A percentile compares a stretch with the other conserved stretches of the same genome.
phyloP scores from a whole-genome alignment of 2,888 invertebrate genomes.

The Rhamnusium bicolor region DNA sequence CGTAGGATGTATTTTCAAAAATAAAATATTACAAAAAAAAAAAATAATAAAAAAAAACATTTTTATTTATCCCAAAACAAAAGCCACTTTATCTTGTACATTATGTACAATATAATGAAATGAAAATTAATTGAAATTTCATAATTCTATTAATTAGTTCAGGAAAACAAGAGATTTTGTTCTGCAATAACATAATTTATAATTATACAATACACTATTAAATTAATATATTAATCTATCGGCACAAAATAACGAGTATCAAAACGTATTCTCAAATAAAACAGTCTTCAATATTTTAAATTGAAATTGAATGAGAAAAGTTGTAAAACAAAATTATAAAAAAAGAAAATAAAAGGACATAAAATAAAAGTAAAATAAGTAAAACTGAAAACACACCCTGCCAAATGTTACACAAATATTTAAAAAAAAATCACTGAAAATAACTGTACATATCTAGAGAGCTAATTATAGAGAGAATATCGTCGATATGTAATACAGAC shows the following conservation, averaged over 20 bases:
- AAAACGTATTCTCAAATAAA: neutral
- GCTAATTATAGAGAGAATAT: slow-evolving; percentile 64
- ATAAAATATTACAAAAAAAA: slow-evolving; percentile 30
- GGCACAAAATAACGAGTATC: neutral
- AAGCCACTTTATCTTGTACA: neutral
- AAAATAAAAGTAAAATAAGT: neutral
- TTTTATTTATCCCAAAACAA: neutral
- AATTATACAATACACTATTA: slow-evolving; percentile 2
- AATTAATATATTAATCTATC: neutral
- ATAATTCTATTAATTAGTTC: neutral
- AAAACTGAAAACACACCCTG: slow-evolving; percentile 59
- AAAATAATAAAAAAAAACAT: slow-evolving; percentile 13
- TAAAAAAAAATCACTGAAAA: slow-evolving; percentile 52
- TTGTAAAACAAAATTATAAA: slow-evolving; percentile 30
- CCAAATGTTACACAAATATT: slow-evolving; percentile 50
- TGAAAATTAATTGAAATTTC: neutral
- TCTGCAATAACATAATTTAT: neutral
- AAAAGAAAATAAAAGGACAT: slow-evolving; percentile 26
- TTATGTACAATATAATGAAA: neutral
- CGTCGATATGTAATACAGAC: slow-evolving; percentile 67
- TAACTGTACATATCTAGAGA: slow-evolving; percentile 63
- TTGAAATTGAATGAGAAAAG: neutral
- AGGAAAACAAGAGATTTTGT: neutral
- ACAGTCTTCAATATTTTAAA: neutral
- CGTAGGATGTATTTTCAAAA: slow-evolving; percentile 62